These are phyloP conservation scores for Excalfactoria chinensis DNA, from an alignment of 2,113 vertebrate species.

Conservation along the genomic window DNA sequence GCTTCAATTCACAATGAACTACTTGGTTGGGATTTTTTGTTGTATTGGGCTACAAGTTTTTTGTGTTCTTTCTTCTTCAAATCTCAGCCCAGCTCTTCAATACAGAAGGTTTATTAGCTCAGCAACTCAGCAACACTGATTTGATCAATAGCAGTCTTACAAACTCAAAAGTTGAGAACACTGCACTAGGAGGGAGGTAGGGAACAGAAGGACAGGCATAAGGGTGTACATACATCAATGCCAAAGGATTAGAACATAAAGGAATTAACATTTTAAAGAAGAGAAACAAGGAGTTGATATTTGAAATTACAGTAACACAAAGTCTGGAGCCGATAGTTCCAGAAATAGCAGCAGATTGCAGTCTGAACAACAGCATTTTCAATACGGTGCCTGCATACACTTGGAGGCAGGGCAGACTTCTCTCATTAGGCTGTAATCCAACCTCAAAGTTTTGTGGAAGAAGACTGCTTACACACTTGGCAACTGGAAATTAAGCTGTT, in stretches of 20 bases:
- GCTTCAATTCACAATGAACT: neutral
- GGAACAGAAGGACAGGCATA: neutral
- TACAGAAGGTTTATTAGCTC: neutral
- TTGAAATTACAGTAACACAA: neutral
- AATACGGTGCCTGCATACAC: neutral
- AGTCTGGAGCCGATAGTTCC: neutral
- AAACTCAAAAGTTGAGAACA: neutral
- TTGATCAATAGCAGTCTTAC: neutral
- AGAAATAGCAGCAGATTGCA: neutral
- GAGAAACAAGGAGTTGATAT: neutral
- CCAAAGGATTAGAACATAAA: neutral
- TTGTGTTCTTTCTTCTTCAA: neutral
- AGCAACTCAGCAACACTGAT: neutral
- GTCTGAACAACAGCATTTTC: neutral
- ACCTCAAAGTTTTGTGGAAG: neutral
- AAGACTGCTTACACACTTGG: neutral
- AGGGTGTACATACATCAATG: neutral
- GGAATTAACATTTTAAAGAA: neutral
- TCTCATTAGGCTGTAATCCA: neutral
- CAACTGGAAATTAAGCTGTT: neutral
- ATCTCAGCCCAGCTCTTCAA: neutral
- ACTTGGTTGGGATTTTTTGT: neutral
- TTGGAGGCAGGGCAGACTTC: neutral
- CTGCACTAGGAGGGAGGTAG: neutral
- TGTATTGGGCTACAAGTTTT: neutral